Base-by-base conservation (phyloP, 1,140 invertebrate species). In the Laupala kohalensis region DNA sequence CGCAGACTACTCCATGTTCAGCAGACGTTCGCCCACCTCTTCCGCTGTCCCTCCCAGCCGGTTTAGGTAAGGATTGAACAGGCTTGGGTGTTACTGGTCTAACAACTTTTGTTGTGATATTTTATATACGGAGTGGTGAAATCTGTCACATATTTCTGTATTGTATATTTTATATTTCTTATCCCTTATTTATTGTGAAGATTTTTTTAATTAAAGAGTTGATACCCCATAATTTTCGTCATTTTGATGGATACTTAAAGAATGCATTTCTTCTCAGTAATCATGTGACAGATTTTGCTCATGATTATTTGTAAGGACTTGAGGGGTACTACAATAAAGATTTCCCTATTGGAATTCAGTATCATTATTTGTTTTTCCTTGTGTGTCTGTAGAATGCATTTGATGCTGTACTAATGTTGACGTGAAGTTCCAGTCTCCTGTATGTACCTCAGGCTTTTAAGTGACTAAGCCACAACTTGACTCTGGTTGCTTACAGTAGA, bases 1-100 rank as follows among this genome's bases (percentile, higher is more conserved):
- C 24, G 84, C 84, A 75, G 90, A 91, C 73, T 92, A 92, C 79
- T 88, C 90, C 71, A 91, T 92, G 88, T 92, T 91, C 80, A 92
- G 89, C 79, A 85, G 91, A 73, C 84, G 91, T 76, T 91, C 90
- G 74, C 89, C 89, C 73, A 90, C 90, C 67, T 78, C 82, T 27
- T 80, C 79, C 68, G 80, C 80, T 72, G 82, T 81, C 74, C 82
- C 83, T 74, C 79, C 72, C 63, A 73, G 81, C 73, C 76, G 83
- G 77, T 84, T 83, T 79, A 84, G 83, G 83, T 84, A 76, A 83
- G 79, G 79, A 69, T 23, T 23, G 73, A 77, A 71, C 63, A 75
- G 78, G 37, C 37, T 9, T 53, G 37, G 37, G 37, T 53, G 9
- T 53, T 19, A 19, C 37, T 77, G 76, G 73, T 77, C 78, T 80